Conservation (phyloP, 2,797 vertebrate genomes). For the Falco berigora region DNA sequence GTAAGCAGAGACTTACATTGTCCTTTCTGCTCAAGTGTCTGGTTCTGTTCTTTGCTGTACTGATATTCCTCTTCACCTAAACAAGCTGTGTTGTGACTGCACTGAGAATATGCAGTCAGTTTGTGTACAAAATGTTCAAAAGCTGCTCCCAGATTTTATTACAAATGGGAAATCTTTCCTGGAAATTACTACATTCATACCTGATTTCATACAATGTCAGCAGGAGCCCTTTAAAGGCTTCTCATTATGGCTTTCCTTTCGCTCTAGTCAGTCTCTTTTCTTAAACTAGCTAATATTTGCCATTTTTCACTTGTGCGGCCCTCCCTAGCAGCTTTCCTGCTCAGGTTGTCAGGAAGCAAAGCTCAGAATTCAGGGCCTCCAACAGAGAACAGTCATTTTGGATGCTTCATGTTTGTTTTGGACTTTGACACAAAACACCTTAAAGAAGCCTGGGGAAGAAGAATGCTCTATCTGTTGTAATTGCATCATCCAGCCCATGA, state of each 20-base stretch:
- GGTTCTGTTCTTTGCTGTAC: neutral
- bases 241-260: neutral
- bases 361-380: neutral
- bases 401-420: neutral
- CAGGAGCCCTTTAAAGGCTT: neutral
- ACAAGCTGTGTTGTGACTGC: neutral
- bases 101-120: neutral
- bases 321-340: neutral
- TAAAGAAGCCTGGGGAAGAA: neutral
- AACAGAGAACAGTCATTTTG: neutral
- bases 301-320: neutral
- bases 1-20: neutral
- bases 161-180: neutral
- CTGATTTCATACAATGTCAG: neutral
- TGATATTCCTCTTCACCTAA: neutral
- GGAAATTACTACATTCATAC: neutral
- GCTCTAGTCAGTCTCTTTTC: neutral
- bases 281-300: neutral
- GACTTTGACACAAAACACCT: neutral
- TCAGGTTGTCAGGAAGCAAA: neutral
- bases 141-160: neutral
- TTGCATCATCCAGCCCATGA: neutral
- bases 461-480: neutral
- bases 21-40: neutral
- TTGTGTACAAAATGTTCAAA: neutral